phyloP scores from a whole-genome alignment of 2,888 invertebrate genomes.

The Epinotia bilunana region DNA sequence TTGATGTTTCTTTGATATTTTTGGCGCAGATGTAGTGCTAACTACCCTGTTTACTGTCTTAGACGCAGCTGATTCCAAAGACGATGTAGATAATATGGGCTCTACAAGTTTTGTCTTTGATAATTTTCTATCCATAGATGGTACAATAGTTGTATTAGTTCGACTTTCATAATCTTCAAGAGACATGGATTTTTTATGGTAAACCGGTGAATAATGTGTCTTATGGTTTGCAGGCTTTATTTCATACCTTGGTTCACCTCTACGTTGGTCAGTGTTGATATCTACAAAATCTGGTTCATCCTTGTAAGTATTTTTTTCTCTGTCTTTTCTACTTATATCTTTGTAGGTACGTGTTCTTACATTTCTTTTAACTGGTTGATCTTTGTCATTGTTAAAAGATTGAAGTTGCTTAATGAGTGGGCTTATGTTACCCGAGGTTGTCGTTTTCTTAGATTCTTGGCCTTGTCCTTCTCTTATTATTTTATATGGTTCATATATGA shows the following conservation, averaged over 20 bases:
- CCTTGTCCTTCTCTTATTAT: slow-evolving; percentile 74
- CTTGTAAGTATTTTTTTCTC: slow-evolving; percentile 55
- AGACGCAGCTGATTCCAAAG: slow-evolving; percentile 54
- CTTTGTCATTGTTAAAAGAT: slow-evolving; percentile 59
- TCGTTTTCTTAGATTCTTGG: slow-evolving; percentile 74
- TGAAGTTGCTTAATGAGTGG: slow-evolving; percentile 78
- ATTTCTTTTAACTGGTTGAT: slow-evolving; percentile 63
- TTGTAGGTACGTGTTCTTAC: slow-evolving; percentile 62
- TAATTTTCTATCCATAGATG: slow-evolving; percentile 40
- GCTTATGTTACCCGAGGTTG: slow-evolving; percentile 70
- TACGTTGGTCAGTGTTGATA: slow-evolving; percentile 66
- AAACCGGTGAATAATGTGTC: slow-evolving; percentile 65
- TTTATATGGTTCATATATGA: slow-evolving; percentile 80
- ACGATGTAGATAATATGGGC: background rate
- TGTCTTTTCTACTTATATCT: slow-evolving; percentile 72
- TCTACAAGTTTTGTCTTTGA: background rate
- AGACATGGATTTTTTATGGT: slow-evolving; percentile 68
- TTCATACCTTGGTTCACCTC: slow-evolving; percentile 79
- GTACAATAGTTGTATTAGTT: slow-evolving; percentile 48
- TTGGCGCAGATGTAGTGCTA: slow-evolving; percentile 40
- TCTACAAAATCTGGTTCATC: slow-evolving; percentile 64
- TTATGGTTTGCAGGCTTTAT: slow-evolving; percentile 70
- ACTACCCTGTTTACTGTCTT: slow-evolving; percentile 47
- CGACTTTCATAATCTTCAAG: slow-evolving; percentile 64
- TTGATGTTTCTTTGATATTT: background rate